Evolutionary conservation across 2,113 vertebrate genomes (phyloP).

Genomic region (Pseudonaja textilis): DNA sequence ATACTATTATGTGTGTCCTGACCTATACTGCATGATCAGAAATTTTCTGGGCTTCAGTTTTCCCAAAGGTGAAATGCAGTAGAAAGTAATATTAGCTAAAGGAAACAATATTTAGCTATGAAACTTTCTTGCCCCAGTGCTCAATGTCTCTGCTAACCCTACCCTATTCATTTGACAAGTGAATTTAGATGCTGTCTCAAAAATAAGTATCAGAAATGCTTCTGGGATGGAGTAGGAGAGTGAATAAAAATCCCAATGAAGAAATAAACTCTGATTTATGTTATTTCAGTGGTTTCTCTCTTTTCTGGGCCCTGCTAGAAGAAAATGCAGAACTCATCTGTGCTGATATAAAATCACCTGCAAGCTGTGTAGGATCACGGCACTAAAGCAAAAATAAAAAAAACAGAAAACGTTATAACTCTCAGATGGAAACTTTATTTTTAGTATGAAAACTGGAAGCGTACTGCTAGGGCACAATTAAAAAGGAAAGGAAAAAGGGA

Average conservation of each 20-base stretch:
- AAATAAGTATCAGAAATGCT: slow-evolving; percentile 5
- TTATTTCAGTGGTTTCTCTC: slow-evolving; percentile 23
- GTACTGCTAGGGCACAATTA: neutral
- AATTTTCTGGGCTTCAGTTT: slow-evolving; percentile 29
- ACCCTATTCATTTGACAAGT: neutral
- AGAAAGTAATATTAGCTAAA: slow-evolving; percentile 17
- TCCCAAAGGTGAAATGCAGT: slow-evolving; percentile 1
- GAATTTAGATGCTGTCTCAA: neutral
- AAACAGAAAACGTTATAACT: neutral
- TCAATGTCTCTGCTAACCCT: neutral
- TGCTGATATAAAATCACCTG: neutral
- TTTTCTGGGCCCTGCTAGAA: slow-evolving; percentile 26
- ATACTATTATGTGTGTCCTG: neutral
- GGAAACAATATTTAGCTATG: slow-evolving; percentile 26
- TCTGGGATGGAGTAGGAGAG: neutral
- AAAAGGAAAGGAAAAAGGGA: neutral
- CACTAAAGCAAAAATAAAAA: neutral
- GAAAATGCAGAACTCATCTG: slow-evolving; percentile 19
- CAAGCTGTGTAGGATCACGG: slow-evolving; percentile 1
- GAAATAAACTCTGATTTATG: neutral
- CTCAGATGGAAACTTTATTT: neutral
- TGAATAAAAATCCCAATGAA: slow-evolving; percentile 31
- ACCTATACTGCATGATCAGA: neutral
- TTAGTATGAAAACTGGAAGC: neutral
- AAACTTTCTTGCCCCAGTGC: neutral